Base-by-base conservation (phyloP, 2,888 invertebrate species). In the Lasioglossum calceatum region DNA sequence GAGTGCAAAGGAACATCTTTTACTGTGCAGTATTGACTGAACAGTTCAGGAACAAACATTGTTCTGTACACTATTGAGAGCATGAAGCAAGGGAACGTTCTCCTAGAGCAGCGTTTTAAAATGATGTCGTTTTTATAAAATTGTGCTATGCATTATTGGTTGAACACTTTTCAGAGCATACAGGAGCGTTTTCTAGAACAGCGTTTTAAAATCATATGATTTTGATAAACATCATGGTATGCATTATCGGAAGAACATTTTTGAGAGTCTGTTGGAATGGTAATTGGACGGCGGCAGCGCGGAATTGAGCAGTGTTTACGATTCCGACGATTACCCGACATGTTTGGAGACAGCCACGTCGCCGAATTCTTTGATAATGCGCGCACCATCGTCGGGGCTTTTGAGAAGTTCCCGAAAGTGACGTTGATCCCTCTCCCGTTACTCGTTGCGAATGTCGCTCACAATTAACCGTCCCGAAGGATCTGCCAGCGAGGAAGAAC, bases 391-490 rank as follows among this genome's bases (percentile, higher is more conserved):
- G 89, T 89, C 88, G 77, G 42, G 71, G 84, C 87, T 90, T 93
- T 89, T 88, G 88, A 93, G 93, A 93, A 92, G 91, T 92, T 92
- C 92, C 90, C 90, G 89, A 91, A 92, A 93, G 91, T 91, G 93
- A 93, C 92, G 93, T 92, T 93, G 93, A 93, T 92, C 92, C 91
- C 87, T 89, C 89, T 88, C 86, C 90, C 88, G 89, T 92, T 92
- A 91, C 90, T 88, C 93, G 92, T 87, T 91, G 93, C 91, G 93
- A 93, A 93, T 94, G 94, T 94, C 94, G 93, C 93, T 94, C 93
- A 94, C 94, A 94, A 94, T 94, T 94, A 94, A 93, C 92, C 93
- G 91, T 94, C 94, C 93, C 93, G 86, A 89, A 93, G 93, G 94
- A 92, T 88, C 88, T 85, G 87, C 91, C 89, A 91, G 87, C 81